phyloP scores from a whole-genome alignment of 2,888 invertebrate species.

The Cerastoderma edule region DNA sequence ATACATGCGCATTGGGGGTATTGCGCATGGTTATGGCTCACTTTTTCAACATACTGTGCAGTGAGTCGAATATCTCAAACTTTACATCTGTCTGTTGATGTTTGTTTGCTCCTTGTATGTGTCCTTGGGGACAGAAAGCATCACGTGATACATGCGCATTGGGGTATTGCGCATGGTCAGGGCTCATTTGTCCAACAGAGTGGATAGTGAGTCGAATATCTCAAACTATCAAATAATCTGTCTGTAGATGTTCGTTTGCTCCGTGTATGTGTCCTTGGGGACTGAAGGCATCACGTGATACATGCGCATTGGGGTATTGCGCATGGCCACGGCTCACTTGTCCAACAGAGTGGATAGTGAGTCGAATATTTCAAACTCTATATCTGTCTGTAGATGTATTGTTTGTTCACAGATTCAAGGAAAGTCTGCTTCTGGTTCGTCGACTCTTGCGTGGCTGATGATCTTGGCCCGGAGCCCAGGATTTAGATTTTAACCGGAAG shows the following conservation, averaged over 20 bases:
- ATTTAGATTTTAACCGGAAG: slow-evolving; percentile 20
- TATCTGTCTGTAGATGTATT: too few relatives aligned
- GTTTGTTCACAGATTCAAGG: slow-evolving; percentile 2
- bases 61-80: too few relatives aligned
- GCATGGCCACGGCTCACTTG: not conserved
- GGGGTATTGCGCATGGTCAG: slow-evolving; percentile 1
- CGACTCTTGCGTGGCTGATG: slow-evolving; percentile 11
- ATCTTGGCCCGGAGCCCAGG: slow-evolving; percentile 14
- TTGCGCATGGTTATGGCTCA: too few relatives aligned
- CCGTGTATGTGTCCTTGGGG: too few relatives aligned
- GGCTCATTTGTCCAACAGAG: not conserved
- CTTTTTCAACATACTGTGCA: too few relatives aligned
- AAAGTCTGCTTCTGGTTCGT: slow-evolving; percentile 2
- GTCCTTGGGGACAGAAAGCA: not conserved
- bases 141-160: slow-evolving; percentile 15
- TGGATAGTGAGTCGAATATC: slow-evolving; percentile 7
- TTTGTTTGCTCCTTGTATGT: too few relatives aligned
- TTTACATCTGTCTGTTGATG: too few relatives aligned
- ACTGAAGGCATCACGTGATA: not conserved
- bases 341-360: not conserved
- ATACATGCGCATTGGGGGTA: too few relatives aligned
- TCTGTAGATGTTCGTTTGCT: too few relatives aligned
- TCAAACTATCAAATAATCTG: too few relatives aligned
- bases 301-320: slow-evolving; percentile 10
- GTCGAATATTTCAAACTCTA: too few relatives aligned